Evolutionary conservation across 2,113 vertebrate species (phyloP), one percentile per base, ranked within the genome.

Genomic region (Sylvietta virens): DNA sequence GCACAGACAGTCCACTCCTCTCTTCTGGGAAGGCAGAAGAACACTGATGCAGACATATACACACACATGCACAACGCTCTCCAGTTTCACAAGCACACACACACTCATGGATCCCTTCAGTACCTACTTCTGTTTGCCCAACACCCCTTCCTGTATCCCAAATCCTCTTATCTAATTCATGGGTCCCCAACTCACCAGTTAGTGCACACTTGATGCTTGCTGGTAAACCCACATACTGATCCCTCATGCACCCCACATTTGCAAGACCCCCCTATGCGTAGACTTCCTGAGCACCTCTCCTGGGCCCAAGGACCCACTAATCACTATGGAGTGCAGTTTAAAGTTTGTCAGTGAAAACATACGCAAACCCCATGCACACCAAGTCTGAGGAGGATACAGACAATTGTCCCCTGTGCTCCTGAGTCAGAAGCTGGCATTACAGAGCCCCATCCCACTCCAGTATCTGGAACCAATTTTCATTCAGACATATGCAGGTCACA

Each of bases 221-320:
- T 64, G 16, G 8, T 13, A 81, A 73, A 58, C 33, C 5, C 62
- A 77, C 12, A 28, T 3, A 4, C 11, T 44, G 1, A 2, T 23
- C 42, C 13, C 15, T 78, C 17, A 15, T 30, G 24, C 3, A 78
- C 5, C 3, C 5, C 30, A 31, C 22, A 9, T 54, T 71, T 66
- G 4, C 7, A 67, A 22, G 11, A 24, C 1, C 2, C 4, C 20
- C 9, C 11, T n/a, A 6, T 30, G 51, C 1, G 1, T 1, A 1
- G 26, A 51, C 5, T 13, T 39, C 20, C 13, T 0, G 1, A 57
- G 21, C 16, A 48, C 20, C 16, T 3, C 1, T 26, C 5, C 22
- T 15, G 39, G 23, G 57, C 18, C n/a, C 31, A 51, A 66, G 6
- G 40, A 39, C 4, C 2, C 15, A n/a, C 28, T 45, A 9, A 23